A percentile compares a stretch with the other conserved stretches of the same genome.
These are phyloP conservation scores for Argynnis bischoffii DNA, from an alignment of 2,888 invertebrate genomes.

Conservation along the genomic window DNA sequence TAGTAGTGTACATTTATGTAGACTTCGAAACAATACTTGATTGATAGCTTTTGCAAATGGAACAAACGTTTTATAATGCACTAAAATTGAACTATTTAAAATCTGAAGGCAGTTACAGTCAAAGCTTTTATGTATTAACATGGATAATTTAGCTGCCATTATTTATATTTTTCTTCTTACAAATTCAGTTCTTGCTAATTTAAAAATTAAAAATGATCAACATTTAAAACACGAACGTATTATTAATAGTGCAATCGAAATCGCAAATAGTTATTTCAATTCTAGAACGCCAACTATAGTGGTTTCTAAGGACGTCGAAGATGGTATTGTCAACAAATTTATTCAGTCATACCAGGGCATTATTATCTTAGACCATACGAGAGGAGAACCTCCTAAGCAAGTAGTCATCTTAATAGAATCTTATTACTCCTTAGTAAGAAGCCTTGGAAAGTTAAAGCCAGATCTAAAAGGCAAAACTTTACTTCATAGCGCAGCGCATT, in stretches of 20 bases:
- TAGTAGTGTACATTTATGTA: not conserved
- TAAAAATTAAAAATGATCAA: constrained; percentile 22
- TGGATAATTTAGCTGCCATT: constrained; percentile 18
- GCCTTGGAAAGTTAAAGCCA: constrained; percentile 53
- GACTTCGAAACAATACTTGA: constrained; percentile 53
- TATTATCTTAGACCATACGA: constrained; percentile 54
- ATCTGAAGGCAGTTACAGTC: constrained; percentile 14
- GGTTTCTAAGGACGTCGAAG: constrained; percentile 53
- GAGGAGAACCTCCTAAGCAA: constrained; percentile 52
- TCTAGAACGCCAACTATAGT: constrained; percentile 52
- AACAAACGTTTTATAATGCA: constrained; percentile 9
- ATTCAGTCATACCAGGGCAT: constrained; percentile 55
- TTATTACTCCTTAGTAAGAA: constrained; percentile 54
- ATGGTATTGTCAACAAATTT: constrained; percentile 50
- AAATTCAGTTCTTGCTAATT: constrained; percentile 17
- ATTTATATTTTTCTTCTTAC: constrained; percentile 32
- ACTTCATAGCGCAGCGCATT: constrained; percentile 55
- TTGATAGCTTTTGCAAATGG: constrained; percentile 46
- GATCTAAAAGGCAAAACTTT: constrained; percentile 60
- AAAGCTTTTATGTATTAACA: not conserved
- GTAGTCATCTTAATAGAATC: constrained; percentile 58
- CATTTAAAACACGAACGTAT: constrained; percentile 42
- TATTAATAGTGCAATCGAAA: constrained; percentile 50
- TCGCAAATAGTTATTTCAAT: constrained; percentile 60
- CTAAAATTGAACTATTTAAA: constrained; percentile 3